These are phyloP conservation scores for Urosaurus nigricauda DNA, from an alignment of 2,797 vertebrate species.

Conservation along the genomic window DNA sequence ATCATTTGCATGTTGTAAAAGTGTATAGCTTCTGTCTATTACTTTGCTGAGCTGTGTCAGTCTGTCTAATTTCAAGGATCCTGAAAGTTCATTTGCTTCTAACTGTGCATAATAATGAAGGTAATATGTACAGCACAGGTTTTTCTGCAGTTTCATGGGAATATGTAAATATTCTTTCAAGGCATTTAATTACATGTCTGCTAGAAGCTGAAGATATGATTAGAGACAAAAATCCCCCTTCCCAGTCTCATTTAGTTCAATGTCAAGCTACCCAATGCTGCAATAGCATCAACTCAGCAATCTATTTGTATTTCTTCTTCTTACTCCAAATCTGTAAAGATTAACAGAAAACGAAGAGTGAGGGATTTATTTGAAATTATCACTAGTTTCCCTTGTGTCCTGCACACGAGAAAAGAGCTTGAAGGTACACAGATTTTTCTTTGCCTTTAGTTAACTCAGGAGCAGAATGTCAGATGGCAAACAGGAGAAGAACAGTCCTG, in stretches of 20 bases:
- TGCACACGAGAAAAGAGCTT: constrained; percentile 18
- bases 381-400: constrained; percentile 45
- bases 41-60: constrained; percentile 41
- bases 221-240: constrained; percentile 39
- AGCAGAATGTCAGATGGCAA: accelerated
- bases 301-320: constrained; percentile 47
- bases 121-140: constrained; percentile 21
- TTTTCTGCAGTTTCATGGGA: constrained; percentile 47
- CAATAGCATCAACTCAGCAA: constrained; percentile 5
- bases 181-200: constrained; percentile 54
- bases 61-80: constrained; percentile 24
- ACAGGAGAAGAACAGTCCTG: accelerated
- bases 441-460: not conserved
- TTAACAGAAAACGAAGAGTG: constrained; percentile 3
- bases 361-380: constrained; percentile 48
- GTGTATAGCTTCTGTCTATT: constrained; percentile 49
- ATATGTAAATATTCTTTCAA: constrained; percentile 47
- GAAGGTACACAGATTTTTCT: not conserved
- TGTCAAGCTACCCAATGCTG: constrained; percentile 56
- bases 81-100: constrained; percentile 53
- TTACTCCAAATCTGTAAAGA: constrained; percentile 19
- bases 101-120: constrained; percentile 50
- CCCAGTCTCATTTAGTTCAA: constrained; percentile 46
- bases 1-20: constrained; percentile 37
- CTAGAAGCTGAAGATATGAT: constrained; percentile 54